Conservation (phyloP, 2,113 vertebrate species). For the Hucho hucho region DNA sequence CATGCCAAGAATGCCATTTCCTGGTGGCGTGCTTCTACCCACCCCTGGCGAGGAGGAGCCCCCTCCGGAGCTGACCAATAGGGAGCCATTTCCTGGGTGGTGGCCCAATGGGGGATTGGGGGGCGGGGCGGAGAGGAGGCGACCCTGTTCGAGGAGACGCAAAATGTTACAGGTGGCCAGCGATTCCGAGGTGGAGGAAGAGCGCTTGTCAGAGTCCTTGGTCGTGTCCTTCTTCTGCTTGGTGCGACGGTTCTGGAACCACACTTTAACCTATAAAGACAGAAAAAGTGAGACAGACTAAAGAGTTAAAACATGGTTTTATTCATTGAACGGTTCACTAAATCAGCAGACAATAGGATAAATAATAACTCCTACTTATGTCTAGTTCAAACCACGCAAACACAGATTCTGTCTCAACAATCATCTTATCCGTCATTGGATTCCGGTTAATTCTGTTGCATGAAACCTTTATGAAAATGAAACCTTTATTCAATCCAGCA, state of each 20-base stretch:
- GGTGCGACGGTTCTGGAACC: conserved; percentile 96
- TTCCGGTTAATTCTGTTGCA: too few relatives aligned
- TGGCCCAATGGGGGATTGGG: conserved; percentile 75
- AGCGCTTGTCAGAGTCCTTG: conserved; percentile 86
- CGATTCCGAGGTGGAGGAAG: conserved; percentile 80
- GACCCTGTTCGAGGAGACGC: conserved; percentile 88
- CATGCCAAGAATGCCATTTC: conserved; percentile 48
- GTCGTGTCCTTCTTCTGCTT: conserved; percentile 98
- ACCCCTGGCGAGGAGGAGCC: conserved; percentile 74
- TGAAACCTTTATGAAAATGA: too few relatives aligned
- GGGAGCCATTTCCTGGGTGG: conserved; percentile 61
- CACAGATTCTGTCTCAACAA: too few relatives aligned
- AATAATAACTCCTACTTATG: too few relatives aligned
- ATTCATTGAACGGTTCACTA: background rate
- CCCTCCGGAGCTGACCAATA: conserved; percentile 69
- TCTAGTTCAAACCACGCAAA: too few relatives aligned
- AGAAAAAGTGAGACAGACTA: background rate
- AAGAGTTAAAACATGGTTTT: background rate
- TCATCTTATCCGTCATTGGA: too few relatives aligned
- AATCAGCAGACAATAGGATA: conserved; percentile 8
- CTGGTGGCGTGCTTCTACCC: conserved; percentile 56
- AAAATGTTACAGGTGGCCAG: conserved; percentile 92
- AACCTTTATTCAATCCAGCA: too few relatives aligned
- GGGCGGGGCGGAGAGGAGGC: conserved; percentile 78
- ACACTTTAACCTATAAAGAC: conserved; percentile 86